Conservation (phyloP, 2,888 invertebrate species). For the Eupithecia pulchellata region DNA sequence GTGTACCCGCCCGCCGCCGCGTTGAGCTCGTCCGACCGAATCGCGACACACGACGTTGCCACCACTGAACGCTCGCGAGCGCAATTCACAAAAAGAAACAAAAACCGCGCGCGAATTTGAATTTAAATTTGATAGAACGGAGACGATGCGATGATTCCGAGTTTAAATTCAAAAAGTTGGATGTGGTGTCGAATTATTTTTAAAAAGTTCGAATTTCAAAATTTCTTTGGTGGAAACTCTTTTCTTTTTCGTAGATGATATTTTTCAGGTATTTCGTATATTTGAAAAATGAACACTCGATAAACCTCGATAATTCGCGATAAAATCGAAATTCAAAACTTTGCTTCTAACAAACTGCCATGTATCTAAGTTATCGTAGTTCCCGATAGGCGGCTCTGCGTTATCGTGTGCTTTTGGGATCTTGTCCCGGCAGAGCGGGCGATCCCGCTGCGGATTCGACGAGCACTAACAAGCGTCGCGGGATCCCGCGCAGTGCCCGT, state of each 20-base stretch:
- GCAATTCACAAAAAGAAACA: constrained; percentile 63
- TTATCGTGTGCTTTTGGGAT: constrained; percentile 82
- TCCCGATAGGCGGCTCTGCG: constrained; percentile 77
- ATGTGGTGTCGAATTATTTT: constrained; percentile 4
- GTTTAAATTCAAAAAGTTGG: neutral
- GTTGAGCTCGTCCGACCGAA: constrained; percentile 91
- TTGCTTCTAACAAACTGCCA: constrained; percentile 12
- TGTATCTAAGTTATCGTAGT: constrained; percentile 49
- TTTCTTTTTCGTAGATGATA: neutral
- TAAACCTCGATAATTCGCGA: neutral
- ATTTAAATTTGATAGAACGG: constrained; percentile 12
- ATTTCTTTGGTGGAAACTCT: neutral
- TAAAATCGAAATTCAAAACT: constrained; percentile 28
- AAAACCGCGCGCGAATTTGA: constrained; percentile 51
- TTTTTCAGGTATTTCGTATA: neutral
- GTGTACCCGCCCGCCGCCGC: constrained; percentile 90
- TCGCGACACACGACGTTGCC: constrained; percentile 82
- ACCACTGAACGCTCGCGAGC: constrained; percentile 71
- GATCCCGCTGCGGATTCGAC: constrained; percentile 85
- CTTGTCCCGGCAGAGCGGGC: constrained; percentile 82
- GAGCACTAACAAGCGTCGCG: constrained; percentile 85
- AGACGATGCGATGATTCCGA: neutral
- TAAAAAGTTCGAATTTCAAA: constrained; percentile 5
- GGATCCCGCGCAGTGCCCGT: constrained; percentile 82
- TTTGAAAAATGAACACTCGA: constrained; percentile 10